phyloP scores from a whole-genome alignment of 2,888 invertebrate species.

The Psylliodes chrysocephalus region DNA sequence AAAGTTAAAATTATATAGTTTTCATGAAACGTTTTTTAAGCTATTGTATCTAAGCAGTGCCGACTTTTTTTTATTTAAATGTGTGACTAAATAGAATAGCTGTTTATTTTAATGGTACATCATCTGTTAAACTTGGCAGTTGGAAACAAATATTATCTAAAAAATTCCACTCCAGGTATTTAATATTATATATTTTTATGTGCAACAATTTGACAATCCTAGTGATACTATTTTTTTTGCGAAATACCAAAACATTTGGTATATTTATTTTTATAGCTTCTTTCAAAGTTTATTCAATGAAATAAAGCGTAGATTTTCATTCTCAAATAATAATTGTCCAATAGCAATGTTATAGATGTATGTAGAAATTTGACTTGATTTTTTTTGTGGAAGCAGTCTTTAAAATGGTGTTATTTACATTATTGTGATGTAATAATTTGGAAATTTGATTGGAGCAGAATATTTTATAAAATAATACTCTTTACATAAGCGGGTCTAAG shows the following conservation, averaged over 20 bases:
- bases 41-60: too few species aligned
- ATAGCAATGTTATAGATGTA: conserved; percentile 3
- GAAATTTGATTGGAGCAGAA: too few species aligned
- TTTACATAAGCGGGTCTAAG: too few species aligned
- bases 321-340: conserved; percentile 20
- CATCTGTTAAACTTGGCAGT: conserved; percentile 25
- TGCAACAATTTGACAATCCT: conserved; percentile 11
- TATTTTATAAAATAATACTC: too few species aligned
- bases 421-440: too few species aligned
- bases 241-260: conserved; percentile 14
- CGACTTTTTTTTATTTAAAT: background rate
- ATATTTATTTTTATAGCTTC: conserved; percentile 6
- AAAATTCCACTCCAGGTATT: conserved; percentile 23
- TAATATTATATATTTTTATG: conserved; percentile 14
- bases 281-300: conserved; percentile 19
- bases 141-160: conserved; percentile 38
- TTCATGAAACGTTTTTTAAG: too few species aligned
- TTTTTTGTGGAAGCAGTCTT: conserved; percentile 14
- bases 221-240: conserved; percentile 10
- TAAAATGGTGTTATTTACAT: conserved; percentile 11
- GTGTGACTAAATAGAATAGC: background rate
- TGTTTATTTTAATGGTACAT: conserved; percentile 14
- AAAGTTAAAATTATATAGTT: too few species aligned
- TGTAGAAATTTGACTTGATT: conserved; percentile 11
- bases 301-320: conserved; percentile 1